Percentiles rank a stretch among this genome's conserved stretches.
Evolutionary conservation across 2,888 invertebrate genomes (phyloP).

Genomic region (Mesorhabditis sp.): DNA sequence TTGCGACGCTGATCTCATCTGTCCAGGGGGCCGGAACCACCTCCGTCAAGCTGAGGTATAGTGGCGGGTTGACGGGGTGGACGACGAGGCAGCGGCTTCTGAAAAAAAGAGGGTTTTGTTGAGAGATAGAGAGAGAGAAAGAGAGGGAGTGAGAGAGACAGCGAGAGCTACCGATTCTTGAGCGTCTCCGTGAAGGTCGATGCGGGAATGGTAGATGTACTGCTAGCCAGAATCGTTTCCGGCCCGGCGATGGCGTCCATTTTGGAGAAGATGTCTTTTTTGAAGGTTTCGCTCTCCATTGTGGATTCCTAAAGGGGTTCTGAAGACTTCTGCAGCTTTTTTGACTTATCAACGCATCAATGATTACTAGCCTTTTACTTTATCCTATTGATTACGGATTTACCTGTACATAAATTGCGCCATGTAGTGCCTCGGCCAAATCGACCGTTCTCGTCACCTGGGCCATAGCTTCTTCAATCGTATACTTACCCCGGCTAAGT

Average conservation of each 20-base stretch:
- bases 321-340: background rate
- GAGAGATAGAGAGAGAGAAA: background rate
- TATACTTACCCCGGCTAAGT: constrained; percentile 25
- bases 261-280: constrained; percentile 73
- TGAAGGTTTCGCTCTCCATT: constrained; percentile 81
- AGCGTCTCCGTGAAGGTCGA: constrained; percentile 79
- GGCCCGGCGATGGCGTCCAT: constrained; percentile 65
- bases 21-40: constrained; percentile 93
- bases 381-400: too few relatives aligned
- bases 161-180: constrained; percentile 65
- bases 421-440: constrained; percentile 24
- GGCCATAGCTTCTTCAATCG: constrained; percentile 39
- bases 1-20: constrained; percentile 71
- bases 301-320: constrained; percentile 75
- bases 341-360: too few relatives aligned
- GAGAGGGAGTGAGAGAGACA: background rate
- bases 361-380: too few relatives aligned
- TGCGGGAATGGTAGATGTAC: constrained; percentile 86
- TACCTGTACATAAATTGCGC: constrained; percentile 35
- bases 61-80: constrained; percentile 78
- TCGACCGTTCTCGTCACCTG: constrained; percentile 21
- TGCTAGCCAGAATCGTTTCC: constrained; percentile 74
- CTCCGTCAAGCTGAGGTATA: constrained; percentile 89
- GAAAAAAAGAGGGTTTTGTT: background rate
- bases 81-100: constrained; percentile 58